Evolutionary conservation across 2,888 invertebrate species (phyloP).

Genomic region (Limnephilus lunatus): DNA sequence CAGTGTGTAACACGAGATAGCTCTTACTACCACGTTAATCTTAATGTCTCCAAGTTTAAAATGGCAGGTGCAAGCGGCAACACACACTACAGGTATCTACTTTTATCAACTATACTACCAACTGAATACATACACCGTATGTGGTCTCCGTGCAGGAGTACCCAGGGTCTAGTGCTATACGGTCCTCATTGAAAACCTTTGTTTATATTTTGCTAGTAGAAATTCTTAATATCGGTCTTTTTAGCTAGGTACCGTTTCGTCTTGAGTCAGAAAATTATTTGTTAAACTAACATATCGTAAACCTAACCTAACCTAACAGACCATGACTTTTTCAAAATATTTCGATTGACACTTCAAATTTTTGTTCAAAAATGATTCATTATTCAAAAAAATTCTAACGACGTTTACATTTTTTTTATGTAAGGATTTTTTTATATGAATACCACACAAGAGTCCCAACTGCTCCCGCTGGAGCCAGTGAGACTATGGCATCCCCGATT

Average conservation of each 20-base stretch:
- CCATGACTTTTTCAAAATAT: too few species aligned
- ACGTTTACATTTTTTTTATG: too few species aligned
- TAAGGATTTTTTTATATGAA: too few species aligned
- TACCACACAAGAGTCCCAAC: too few species aligned
- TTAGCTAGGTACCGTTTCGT: background rate
- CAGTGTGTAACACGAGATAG: conserved; percentile 62
- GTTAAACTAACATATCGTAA: too few species aligned
- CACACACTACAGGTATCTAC: background rate
- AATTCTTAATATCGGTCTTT: background rate
- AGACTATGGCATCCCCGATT: too few species aligned
- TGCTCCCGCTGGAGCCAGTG: too few species aligned
- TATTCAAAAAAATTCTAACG: too few species aligned
- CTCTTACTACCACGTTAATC: conserved; percentile 64
- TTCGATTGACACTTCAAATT: too few species aligned
- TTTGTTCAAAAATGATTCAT: too few species aligned
- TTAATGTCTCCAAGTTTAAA: conserved; percentile 65
- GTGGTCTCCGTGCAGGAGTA: background rate
- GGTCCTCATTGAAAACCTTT: background rate
- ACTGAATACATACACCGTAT: background rate
- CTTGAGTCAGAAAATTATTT: too few species aligned
- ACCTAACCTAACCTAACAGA: too few species aligned
- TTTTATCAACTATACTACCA: background rate
- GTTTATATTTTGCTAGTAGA: background rate
- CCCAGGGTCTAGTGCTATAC: background rate
- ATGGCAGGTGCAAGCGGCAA: conserved; percentile 57